Conservation (phyloP, 2,797 vertebrate genomes). For the Lithobates sylvaticus region DNA sequence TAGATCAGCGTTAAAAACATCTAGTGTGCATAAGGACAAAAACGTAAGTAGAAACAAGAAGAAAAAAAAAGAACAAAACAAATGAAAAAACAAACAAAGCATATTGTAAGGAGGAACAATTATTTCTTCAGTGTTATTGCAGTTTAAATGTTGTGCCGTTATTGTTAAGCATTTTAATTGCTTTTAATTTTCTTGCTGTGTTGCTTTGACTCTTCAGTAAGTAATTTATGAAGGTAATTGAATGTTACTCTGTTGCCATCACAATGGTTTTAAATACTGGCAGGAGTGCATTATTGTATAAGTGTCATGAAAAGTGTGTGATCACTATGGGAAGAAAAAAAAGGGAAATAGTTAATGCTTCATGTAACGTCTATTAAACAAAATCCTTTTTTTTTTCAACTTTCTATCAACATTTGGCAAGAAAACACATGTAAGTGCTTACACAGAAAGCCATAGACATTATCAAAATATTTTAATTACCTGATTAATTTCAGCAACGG, state of each 20-base stretch:
- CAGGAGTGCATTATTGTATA: not conserved
- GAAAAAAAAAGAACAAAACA: too few species aligned
- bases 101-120: constrained; percentile 1
- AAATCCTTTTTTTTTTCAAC: not conserved
- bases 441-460: not conserved
- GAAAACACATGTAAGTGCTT: not conserved
- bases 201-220: constrained; percentile 41
- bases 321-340: constrained; percentile 2
- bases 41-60: too few species aligned
- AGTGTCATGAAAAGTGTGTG: not conserved
- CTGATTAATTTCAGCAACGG: not conserved
- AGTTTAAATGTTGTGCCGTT: constrained; percentile 13
- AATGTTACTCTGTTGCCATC: not conserved
- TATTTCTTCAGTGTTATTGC: constrained; percentile 8
- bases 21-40: too few species aligned
- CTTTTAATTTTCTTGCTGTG: constrained; percentile 6
- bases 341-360: not conserved
- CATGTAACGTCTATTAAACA: not conserved
- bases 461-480: not conserved
- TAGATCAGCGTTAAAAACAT: too few species aligned
- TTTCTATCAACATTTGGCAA: not conserved
- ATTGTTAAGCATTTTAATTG: constrained; percentile 35
- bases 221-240: constrained; percentile 2
- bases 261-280: constrained; percentile 15
- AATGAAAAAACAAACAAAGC: not conserved